These are phyloP conservation scores for Zootoca vivipara DNA, from an alignment of 2,113 vertebrate species.

Conservation along the genomic window DNA sequence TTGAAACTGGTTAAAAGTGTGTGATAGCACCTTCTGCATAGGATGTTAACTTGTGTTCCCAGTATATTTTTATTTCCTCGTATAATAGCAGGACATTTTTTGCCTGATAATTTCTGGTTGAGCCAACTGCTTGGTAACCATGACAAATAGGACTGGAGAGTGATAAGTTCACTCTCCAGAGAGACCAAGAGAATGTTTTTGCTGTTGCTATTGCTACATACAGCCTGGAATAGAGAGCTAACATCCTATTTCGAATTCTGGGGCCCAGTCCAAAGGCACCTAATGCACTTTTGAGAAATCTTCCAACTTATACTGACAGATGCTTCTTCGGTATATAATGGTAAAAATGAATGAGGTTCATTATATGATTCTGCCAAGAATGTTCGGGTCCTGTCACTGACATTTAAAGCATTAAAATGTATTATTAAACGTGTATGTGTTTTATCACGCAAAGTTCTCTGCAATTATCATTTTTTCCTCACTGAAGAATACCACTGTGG, in stretches of 20 bases:
- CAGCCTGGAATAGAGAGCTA: neutral
- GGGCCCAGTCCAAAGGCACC: neutral
- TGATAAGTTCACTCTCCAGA: neutral
- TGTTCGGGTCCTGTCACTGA: neutral
- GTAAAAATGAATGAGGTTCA: neutral
- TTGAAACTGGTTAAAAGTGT: neutral
- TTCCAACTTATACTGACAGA: neutral
- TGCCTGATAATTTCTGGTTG: neutral
- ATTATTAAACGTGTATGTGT: neutral
- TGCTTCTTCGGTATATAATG: neutral
- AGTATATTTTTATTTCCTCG: neutral
- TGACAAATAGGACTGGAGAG: neutral
- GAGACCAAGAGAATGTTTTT: neutral
- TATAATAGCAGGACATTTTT: neutral
- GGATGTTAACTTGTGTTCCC: neutral
- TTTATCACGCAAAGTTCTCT: neutral
- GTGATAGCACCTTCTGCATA: neutral
- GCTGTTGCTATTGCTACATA: neutral
- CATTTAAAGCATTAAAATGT: neutral
- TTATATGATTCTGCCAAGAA: neutral
- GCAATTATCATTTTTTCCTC: neutral
- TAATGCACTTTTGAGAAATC: neutral
- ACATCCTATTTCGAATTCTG: neutral
- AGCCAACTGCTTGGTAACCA: conserved; percentile 3
- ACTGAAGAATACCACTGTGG: neutral